Percentiles rank a stretch among this genome's conserved stretches.
Evolutionary conservation across 2,888 invertebrate species (phyloP).

Genomic region (Macroteleia sp.): DNA sequence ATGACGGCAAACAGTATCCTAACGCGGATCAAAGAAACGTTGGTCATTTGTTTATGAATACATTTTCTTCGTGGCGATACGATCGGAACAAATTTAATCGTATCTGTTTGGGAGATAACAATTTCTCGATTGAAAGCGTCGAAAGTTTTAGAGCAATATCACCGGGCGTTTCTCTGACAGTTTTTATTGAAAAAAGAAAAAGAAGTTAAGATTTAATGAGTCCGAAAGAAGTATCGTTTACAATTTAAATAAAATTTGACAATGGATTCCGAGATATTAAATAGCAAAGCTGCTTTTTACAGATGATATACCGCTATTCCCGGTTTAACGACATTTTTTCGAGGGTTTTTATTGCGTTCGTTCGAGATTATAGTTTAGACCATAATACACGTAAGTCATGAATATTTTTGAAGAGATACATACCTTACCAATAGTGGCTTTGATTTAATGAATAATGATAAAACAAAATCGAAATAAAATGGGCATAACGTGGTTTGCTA

Average conservation of each 20-base stretch:
- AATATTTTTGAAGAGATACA: slow-evolving; percentile 9
- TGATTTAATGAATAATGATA: slow-evolving; percentile 6
- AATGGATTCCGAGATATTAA: slow-evolving; percentile 39
- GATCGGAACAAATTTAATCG: slow-evolving; percentile 4
- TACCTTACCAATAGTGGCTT: not conserved
- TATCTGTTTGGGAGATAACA: slow-evolving; percentile 11
- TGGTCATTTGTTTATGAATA: too few species aligned
- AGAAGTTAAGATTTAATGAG: slow-evolving; percentile 27
- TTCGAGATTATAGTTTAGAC: slow-evolving; percentile 27
- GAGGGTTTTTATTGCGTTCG: slow-evolving; percentile 32
- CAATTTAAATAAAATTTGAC: slow-evolving; percentile 51
- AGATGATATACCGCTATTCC: slow-evolving; percentile 37
- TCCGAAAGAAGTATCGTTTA: slow-evolving; percentile 19
- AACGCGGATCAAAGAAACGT: slow-evolving; percentile 15
- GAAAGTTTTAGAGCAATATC: not conserved
- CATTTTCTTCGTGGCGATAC: not conserved
- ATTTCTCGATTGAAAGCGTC: slow-evolving; percentile 16
- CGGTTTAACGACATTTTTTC: slow-evolving; percentile 39
- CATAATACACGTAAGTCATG: slow-evolving; percentile 6
- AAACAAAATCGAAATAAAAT: slow-evolving; percentile 4
- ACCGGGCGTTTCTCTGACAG: not conserved
- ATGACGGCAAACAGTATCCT: not conserved
- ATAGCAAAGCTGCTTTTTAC: slow-evolving; percentile 33
- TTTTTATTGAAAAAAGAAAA: too few species aligned
- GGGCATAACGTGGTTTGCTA: too few species aligned